Conservation (phyloP, 2,888 invertebrate genomes). For the Hofmannophila pseudospretella region DNA sequence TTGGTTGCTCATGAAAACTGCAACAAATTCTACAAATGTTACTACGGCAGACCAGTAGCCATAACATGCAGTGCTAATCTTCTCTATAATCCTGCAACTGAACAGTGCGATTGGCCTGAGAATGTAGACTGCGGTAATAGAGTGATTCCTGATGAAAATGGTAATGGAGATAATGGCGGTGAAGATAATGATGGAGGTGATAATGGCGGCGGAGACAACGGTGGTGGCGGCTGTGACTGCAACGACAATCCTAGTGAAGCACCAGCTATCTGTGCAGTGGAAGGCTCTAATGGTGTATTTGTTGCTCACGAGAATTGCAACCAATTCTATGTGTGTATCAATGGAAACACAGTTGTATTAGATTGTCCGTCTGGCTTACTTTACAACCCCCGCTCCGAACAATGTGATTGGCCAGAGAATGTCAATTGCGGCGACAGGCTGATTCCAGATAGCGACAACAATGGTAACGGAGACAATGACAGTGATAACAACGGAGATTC, state of each 20-base stretch:
- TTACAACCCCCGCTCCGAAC: slow-evolving; percentile 24
- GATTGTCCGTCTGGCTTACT: slow-evolving; percentile 20
- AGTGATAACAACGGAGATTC: not conserved
- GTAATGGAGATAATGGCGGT: slow-evolving; percentile 4
- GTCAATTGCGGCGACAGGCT: slow-evolving; percentile 34
- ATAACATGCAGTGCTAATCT: slow-evolving; percentile 21
- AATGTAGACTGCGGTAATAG: slow-evolving; percentile 30
- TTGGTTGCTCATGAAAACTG: slow-evolving; percentile 34
- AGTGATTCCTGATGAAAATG: slow-evolving; percentile 15
- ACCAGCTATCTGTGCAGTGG: slow-evolving; percentile 13
- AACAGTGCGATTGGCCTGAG: slow-evolving; percentile 32
- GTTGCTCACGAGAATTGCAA: slow-evolving; percentile 32
- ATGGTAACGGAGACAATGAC: not conserved
- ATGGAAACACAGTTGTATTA: slow-evolving; percentile 22
- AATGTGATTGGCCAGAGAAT: slow-evolving; percentile 38
- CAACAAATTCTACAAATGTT: slow-evolving; percentile 36
- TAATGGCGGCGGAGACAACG: slow-evolving; percentile 4
- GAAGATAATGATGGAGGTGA: slow-evolving; percentile 5
- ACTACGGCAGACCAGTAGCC: slow-evolving; percentile 20
- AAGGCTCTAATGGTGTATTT: slow-evolving; percentile 15
- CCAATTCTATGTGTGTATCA: slow-evolving; percentile 27
- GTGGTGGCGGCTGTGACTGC: slow-evolving; percentile 2
- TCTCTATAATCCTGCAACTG: slow-evolving; percentile 24
- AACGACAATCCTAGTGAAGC: slow-evolving; percentile 16
- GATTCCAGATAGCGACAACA: slow-evolving; percentile 12